Percentiles rank a stretch among this genome's conserved stretches.
Conservation (phyloP, 1,140 invertebrate genomes). For the Idris sp. region DNA sequence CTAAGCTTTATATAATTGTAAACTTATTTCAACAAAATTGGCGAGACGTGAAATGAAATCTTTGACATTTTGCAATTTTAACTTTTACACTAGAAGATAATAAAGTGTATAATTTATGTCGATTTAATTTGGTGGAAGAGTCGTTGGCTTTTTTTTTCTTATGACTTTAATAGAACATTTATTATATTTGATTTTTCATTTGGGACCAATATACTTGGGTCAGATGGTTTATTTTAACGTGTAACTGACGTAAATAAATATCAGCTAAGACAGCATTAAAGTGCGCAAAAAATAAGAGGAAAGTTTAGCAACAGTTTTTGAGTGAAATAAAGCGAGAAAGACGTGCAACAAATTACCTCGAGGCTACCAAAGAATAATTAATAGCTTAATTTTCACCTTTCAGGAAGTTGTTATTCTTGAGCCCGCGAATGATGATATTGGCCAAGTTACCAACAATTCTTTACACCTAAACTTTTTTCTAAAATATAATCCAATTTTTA, state of each 20-base stretch:
- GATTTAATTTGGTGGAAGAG: no score
- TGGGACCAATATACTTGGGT: no score
- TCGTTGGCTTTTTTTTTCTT: no score
- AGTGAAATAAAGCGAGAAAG: conserved; percentile 34
- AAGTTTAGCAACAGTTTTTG: conserved; percentile 21
- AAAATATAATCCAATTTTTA: conserved; percentile 1
- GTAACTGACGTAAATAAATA: conserved; percentile 41
- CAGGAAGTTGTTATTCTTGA: conserved; percentile 70
- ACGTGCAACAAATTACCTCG: conserved; percentile 27
- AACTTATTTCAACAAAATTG: no score
- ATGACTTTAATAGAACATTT: no score
- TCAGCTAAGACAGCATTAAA: conserved; percentile 22
- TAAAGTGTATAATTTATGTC: no score
- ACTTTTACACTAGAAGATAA: no score
- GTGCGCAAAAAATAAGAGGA: conserved; percentile 13
- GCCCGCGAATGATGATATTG: conserved; percentile 57
- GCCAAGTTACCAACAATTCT: conserved; percentile 55
- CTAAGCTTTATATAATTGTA: conserved; percentile 37
- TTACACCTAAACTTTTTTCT: no score
- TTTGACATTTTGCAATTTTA: no score
- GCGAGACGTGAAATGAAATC: no score
- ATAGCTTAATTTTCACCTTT: conserved; percentile 75
- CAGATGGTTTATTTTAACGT: no score
- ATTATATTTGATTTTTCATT: no score
- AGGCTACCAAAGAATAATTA: conserved; percentile 68